Percentiles rank a stretch among this genome's conserved stretches.
Evolutionary conservation across 1,140 invertebrate species (phyloP).

Genomic region (Brachionus rotundiformis): DNA sequence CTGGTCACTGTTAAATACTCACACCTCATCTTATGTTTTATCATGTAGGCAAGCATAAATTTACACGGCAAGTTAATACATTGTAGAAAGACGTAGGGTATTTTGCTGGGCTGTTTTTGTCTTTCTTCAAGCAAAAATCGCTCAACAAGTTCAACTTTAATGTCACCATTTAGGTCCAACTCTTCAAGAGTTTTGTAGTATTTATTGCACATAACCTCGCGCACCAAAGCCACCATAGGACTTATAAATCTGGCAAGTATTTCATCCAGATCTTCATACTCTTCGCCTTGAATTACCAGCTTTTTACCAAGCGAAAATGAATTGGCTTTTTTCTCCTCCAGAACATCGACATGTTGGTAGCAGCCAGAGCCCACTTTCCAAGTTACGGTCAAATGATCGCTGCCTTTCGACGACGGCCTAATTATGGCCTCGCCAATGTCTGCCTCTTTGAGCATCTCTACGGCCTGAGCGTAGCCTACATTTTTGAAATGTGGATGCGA

Average conservation of each 20-base stretch:
- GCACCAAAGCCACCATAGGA: slow-evolving; percentile 87
- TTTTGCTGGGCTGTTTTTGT: slow-evolving; percentile 59
- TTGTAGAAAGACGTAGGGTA: slow-evolving; percentile 65
- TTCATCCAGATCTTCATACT: slow-evolving; percentile 98
- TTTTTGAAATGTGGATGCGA: slow-evolving; percentile 97
- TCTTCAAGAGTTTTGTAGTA: slow-evolving; percentile 71
- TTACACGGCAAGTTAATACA: slow-evolving; percentile 82
- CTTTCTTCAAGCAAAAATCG: slow-evolving; percentile 58
- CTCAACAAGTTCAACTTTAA: slow-evolving; percentile 30
- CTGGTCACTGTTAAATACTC: slow-evolving; percentile 83
- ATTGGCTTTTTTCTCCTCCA: slow-evolving; percentile 95
- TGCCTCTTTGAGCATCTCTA: slow-evolving; percentile 76
- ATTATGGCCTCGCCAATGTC: slow-evolving; percentile 93
- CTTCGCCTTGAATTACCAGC: slow-evolving; percentile 76
- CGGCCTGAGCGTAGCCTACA: slow-evolving; percentile 86
- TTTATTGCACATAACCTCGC: slow-evolving; percentile 86
- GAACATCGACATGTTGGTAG: slow-evolving; percentile 79
- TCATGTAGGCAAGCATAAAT: slow-evolving; percentile 90
- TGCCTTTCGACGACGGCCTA: slow-evolving; percentile 80
- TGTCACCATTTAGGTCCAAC: slow-evolving; percentile 56
- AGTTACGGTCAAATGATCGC: slow-evolving; percentile 91
- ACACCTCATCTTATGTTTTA: slow-evolving; percentile 77
- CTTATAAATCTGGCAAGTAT: slow-evolving; percentile 93
- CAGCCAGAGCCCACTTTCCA: slow-evolving; percentile 95
- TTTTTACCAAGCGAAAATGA: slow-evolving; percentile 87